Evolutionary conservation across 92 coral and sea anemone species (phyloP), one percentile per base, ranked within the genome.

Genomic region (Epizoanthus stellaris): DNA sequence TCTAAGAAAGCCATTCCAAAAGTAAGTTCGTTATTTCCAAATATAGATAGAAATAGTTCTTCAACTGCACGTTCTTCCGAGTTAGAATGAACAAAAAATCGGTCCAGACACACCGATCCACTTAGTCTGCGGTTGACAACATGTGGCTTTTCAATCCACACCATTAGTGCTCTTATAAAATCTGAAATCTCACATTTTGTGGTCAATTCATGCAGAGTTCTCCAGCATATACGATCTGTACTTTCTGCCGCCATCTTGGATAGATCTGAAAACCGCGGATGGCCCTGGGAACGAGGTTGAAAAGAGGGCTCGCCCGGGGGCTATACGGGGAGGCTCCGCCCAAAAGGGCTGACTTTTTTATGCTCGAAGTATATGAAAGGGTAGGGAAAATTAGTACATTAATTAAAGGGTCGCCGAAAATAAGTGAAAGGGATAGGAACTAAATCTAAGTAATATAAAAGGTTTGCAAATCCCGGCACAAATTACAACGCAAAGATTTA

Each of bases 71-170:
- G 9, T 2, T 60, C 82, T 25, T 85, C 57, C 21, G 82, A 53
- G 56, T 59, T 17, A 52, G 56, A 52, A 3, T 73, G 58, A 81
- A 87, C 73, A 43, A 30, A 80, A 67, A 85, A 86, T 66, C 87
- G 88, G 61, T 88, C 86, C 20, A 93, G 52, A 10, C 85, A 19
- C 81, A 89, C 85, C n/a, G 98, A 91, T 23, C 99, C 99, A 80
- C 82, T 87, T 21, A 96, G 82, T 36, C 99, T 90, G 60, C 99
- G 94, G 83, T 96, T 96, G 10, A 96, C 89, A 47, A 96, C 99
- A 23, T 96, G 98, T 25, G 99, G 99, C 57, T 92, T 94, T 63
- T 96, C 99, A 56, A 92, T 80, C 99, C 99, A 96, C 39, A 96
- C 94, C 75, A 91, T 81, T 34, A 94, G n/a, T 17, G 99, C 95